Conservation (phyloP, 1,140 invertebrate genomes). For the Conus ventricosus region DNA sequence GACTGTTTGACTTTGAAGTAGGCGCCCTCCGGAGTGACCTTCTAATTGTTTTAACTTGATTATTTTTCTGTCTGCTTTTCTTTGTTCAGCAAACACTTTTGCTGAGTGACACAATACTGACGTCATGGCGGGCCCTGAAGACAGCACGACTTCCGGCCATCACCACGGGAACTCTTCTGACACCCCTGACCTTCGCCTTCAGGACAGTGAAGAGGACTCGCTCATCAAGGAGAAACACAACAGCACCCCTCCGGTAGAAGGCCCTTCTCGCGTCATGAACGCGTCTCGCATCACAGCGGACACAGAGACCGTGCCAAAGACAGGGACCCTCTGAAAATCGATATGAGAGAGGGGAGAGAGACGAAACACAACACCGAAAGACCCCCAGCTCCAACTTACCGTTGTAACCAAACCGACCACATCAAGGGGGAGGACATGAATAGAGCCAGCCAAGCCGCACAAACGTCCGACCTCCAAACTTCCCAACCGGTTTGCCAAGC, state of each 20-base stretch:
- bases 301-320: neutral
- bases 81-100: too few relatives aligned
- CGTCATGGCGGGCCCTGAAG: neutral
- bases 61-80: too few relatives aligned
- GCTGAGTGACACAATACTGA: too few relatives aligned
- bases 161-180: neutral
- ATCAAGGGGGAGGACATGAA: neutral
- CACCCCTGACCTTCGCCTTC: conserved; percentile 7
- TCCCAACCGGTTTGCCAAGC: neutral
- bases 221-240: neutral
- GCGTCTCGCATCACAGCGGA: neutral
- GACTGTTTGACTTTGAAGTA: too few relatives aligned
- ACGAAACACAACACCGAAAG: neutral
- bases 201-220: neutral
- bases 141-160: neutral
- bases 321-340: neutral
- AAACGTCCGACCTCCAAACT: neutral
- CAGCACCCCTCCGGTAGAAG: neutral
- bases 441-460: neutral
- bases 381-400: neutral
- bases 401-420: neutral
- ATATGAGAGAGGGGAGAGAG: neutral
- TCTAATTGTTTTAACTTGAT: too few relatives aligned
- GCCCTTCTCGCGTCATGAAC: too few relatives aligned
- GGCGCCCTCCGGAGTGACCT: too few relatives aligned